Conservation (phyloP, 1,140 invertebrate species). For the Drosophila prosaltans region DNA sequence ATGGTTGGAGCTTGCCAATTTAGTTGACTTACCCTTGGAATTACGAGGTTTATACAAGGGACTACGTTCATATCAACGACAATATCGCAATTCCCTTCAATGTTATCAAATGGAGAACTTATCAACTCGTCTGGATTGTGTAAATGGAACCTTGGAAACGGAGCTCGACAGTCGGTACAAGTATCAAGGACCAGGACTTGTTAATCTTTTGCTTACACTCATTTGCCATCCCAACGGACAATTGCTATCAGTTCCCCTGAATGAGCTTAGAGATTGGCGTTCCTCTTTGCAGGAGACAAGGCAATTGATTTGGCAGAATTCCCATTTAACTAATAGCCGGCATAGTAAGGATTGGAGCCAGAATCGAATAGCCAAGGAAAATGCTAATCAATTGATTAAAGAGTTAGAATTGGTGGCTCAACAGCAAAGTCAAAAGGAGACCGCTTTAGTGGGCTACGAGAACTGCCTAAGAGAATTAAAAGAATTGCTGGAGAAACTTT, state of each 20-base stretch:
- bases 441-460: slow-evolving; percentile 39
- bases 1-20: slow-evolving; percentile 42
- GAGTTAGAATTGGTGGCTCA: slow-evolving; percentile 60
- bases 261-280: slow-evolving; percentile 66
- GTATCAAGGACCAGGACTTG: slow-evolving; percentile 63
- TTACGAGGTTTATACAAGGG: slow-evolving; percentile 59
- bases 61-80: slow-evolving; percentile 58
- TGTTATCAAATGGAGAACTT: slow-evolving; percentile 67
- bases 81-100: slow-evolving; percentile 44
- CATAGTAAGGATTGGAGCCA: slow-evolving; percentile 39
- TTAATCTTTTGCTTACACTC: slow-evolving; percentile 46
- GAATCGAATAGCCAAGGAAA: slow-evolving; percentile 9
- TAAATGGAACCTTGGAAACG: slow-evolving; percentile 22
- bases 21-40: slow-evolving; percentile 26
- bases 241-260: slow-evolving; percentile 66
- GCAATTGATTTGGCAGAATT: slow-evolving; percentile 72
- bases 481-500: slow-evolving; percentile 26
- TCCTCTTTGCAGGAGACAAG: slow-evolving; percentile 51
- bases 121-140: slow-evolving; percentile 52
- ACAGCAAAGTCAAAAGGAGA: slow-evolving; percentile 24
- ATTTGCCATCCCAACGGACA: slow-evolving; percentile 64
- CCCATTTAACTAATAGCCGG: slow-evolving; percentile 22
- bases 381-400: slow-evolving; percentile 48
- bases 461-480: slow-evolving; percentile 41
- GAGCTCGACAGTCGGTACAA: slow-evolving; percentile 54